Evolutionary conservation across 2,888 invertebrate genomes (phyloP), one percentile per base, ranked within the genome.

Genomic region (Lepeophtheirus nordmannii): DNA sequence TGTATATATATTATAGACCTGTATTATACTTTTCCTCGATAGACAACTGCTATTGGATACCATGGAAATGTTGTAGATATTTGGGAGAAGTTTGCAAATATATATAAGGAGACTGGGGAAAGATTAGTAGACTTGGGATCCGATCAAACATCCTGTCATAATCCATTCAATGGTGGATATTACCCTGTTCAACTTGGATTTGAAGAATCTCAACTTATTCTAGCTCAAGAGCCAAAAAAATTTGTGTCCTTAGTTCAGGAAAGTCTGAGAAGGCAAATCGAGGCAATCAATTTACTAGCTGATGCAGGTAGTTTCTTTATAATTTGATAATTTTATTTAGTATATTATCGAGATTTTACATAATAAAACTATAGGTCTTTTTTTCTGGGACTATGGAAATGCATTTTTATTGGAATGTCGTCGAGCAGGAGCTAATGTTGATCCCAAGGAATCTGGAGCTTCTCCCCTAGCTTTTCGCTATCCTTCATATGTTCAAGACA

Each of bases 331-430:
- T 8, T 46, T n/a, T 46, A 5, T 14, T 30, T 30, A n/a, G n/a
- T n/a, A n/a, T n/a, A n/a, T n/a, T n/a, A n/a, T 30, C 30, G 7
- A 5, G 30, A 5, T 30, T 30, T 30, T 30, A n/a, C n/a, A n/a
- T 7, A 30, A 5, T 30, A 30, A 30, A 30, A 30, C 30, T 30
- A 30, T 40, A 63, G 63, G 63, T 22, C 23, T 63, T n/a, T 76
- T 76, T 70, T 82, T 82, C 73, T 82, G 80, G 80, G 82, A 82
- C 72, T 82, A 82, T 72, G 82, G 82, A 22, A 82, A 82, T 72
- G 82, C 82, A 2, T 83, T 82, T 72, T 74, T 83, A 22, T 74
- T 82, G 67, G 82, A 82, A 72, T 80, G 82, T 7, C 74, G 76
- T 61, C 71, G 81, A 67, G 81, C 82, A 56, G 79, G 80, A 10